phyloP scores from a whole-genome alignment of 2,797 vertebrate species.

The Eospalax fontanierii region DNA sequence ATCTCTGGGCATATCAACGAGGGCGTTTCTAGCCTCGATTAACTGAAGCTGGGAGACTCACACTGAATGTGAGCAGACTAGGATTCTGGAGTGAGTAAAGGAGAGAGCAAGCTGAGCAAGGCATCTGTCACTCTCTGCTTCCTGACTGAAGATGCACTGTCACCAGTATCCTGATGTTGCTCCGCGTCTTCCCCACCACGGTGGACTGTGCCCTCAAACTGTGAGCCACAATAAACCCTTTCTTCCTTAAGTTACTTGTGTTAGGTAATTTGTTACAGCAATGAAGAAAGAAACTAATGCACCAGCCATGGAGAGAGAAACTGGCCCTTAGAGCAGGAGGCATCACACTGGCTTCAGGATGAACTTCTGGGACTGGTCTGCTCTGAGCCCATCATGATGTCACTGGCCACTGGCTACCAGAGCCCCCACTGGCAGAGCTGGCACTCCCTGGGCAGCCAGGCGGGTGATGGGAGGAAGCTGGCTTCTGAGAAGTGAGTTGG shows the following conservation, averaged over 20 bases:
- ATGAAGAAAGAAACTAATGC: not conserved
- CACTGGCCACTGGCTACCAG: not conserved
- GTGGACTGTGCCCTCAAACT: not conserved
- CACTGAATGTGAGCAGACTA: too few relatives aligned
- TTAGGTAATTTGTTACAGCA: not conserved
- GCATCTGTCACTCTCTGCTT: not conserved
- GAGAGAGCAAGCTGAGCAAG: not conserved
- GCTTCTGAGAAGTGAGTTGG: not conserved
- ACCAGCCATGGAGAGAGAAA: not conserved
- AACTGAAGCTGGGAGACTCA: not conserved
- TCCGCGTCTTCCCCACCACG: not conserved
- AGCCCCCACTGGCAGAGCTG: not conserved
- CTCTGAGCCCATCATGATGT: not conserved
- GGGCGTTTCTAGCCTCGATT: not conserved
- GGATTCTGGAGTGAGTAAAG: not conserved
- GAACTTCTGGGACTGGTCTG: too few relatives aligned
- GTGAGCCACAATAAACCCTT: not conserved
- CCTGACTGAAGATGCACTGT: not conserved
- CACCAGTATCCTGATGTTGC: not conserved
- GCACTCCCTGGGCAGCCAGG: not conserved
- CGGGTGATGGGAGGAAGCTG: not conserved
- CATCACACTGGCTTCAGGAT: not conserved
- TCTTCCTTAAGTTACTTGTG: not conserved
- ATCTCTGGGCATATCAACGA: not conserved
- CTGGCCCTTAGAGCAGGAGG: not conserved